Percentiles rank a stretch among this genome's conserved stretches.
Evolutionary conservation across 2,113 vertebrate genomes (phyloP).

Genomic region (Hoplias malabaricus): DNA sequence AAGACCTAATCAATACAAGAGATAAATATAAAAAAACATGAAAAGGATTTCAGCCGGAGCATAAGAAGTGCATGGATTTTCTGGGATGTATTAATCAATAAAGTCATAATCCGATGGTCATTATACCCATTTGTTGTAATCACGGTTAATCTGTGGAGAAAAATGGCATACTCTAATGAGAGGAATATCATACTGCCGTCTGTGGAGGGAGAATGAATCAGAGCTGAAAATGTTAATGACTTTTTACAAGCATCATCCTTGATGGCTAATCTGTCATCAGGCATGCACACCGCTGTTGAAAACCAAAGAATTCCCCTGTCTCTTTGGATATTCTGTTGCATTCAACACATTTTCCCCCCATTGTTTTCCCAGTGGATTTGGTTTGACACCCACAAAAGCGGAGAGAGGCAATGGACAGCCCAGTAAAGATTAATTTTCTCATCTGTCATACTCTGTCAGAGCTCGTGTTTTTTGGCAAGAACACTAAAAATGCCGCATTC

Average conservation of each 20-base stretch:
- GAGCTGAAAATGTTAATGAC: slow-evolving; percentile 12
- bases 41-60: neutral
- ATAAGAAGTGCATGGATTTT: slow-evolving; percentile 5
- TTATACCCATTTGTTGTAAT: slow-evolving; percentile 20
- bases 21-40: neutral
- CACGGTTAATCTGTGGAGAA: slow-evolving; percentile 23
- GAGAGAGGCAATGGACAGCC: neutral
- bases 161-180: slow-evolving; percentile 14
- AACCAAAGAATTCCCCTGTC: neutral
- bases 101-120: slow-evolving; percentile 16
- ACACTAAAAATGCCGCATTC: slow-evolving; percentile 5
- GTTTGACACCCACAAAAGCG: slow-evolving; percentile 10
- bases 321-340: neutral
- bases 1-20: slow-evolving; percentile 30
- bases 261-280: slow-evolving; percentile 11
- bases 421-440: neutral
- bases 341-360: neutral
- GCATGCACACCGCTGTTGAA: neutral
- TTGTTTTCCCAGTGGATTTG: neutral
- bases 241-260: slow-evolving; percentile 19
- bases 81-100: slow-evolving; percentile 22
- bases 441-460: neutral
- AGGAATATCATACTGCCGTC: neutral
- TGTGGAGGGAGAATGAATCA: slow-evolving; percentile 10
- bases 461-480: neutral